Base-by-base conservation (phyloP, 2,888 invertebrate genomes). In the Aleiodes alternator region DNA sequence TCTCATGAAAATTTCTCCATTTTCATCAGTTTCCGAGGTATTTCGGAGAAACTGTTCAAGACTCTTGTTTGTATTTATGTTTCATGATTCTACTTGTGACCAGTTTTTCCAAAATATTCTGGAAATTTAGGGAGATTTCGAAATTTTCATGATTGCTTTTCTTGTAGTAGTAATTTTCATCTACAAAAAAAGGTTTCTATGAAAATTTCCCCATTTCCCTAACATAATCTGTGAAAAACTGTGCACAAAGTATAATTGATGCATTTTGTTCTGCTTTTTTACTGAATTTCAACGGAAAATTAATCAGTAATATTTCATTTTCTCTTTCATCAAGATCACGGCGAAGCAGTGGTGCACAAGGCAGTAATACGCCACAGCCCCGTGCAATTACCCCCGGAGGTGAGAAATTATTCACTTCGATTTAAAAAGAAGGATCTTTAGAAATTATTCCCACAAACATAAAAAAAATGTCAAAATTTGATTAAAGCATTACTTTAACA, bases 371-470 rank as follows among this genome's bases (percentile, higher is more conserved):
- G 84, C 94, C 95, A 73, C 95, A 95, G 87, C 92, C 94, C 80
- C 93, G 94, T 90, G 94, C 94, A 90, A 90, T 94, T 84, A 93
- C 93, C 84, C 93, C 94, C 78, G 95, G 95, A 92, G 95, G 95
- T 95, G 90, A 92, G 34, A 31, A 8, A 43, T 9, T 43, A 9
- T 43, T 3, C 9, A 43, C 43, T 43, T 43, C 3, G 3, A 3
- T 43, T 43, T 7, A 43, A 48, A 48, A 16, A 14, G 34, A 59
- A 4, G 14, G 9, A 43, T 43, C 4, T 43, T 9, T 43, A 6
- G 16, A 53, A 53, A 1, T 53, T 53, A 53, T 7, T 14, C 14
- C 2, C 2, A 16, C 4, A 53, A 53, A 16, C 4, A 1, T 16
- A 8, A 53, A 53, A 16, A 53, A 16, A 53, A 6, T 34, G n/a